Evolutionary conservation across 2,797 vertebrate genomes (phyloP), one percentile per base, ranked within the genome.

Genomic region (Lacerta bilineata): DNA sequence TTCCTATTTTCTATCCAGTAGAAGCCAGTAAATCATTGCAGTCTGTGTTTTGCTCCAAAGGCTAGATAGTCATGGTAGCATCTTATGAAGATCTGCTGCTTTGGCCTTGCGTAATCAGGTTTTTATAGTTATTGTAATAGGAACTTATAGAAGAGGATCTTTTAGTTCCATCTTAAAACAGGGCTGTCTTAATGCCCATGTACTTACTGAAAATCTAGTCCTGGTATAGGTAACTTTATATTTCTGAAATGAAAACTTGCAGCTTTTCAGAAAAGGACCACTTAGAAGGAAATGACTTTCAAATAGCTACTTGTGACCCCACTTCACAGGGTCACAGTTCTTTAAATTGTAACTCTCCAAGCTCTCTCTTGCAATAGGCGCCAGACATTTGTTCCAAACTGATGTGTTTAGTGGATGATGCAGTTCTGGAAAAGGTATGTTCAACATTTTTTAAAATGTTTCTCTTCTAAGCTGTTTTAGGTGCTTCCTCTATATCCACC

Each of bases 371-470:
- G 94, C 94, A 95, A 91, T 94, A 97, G 97, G 93, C 96, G 86
- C 93, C 96, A 95, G 97, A 97, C 89, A 39, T 96, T 95, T 96
- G 95, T 97, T 97, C 97, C 96, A 98, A 97, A 97, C 95, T 91
- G 90, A 95, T 96, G 94, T 86, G 90, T 96, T 97, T 97, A 95
- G 96, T 96, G 95, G 96, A 94, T 95, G 95, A 95, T 96, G 94
- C 95, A 92, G 95, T 96, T 91, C 92, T 96, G 92, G 95, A 97
- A 94, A 95, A 98, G 96, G 96, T 98, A 97, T 36, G 92, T 91
- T 59, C 93, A 68, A 75, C 43, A 89, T 93, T 3, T 9, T 87
- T 90, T 90, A 84, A 80, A 77, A 82, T 86, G 33, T 90, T 0
- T 36, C 1, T 29, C 3, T 3, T 66, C 5, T 11, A 88, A 64